Evolutionary conservation across 2,113 vertebrate genomes (phyloP), one percentile per base, ranked within the genome.

Genomic region (Rhagologus leucostigma): DNA sequence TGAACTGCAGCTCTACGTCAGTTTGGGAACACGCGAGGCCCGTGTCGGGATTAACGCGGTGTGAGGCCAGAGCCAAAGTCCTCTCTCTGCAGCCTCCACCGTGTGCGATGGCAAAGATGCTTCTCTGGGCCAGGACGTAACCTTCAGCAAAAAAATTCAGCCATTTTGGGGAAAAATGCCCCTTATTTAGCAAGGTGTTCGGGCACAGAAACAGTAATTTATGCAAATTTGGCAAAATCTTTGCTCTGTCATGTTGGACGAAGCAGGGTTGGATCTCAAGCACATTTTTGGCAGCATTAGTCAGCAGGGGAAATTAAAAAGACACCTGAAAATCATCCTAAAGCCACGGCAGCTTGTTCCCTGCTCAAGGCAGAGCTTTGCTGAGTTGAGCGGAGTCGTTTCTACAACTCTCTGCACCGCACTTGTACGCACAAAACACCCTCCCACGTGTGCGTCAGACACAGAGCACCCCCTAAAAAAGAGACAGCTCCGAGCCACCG

Each of bases 171-270:
- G 5, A 4, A 10, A 50, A 37, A 23, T 3, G 10, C 5, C 53
- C 20, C 50, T 37, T 20, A 50, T 69, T 26, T 7, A 76, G 67
- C 44, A 35, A 35, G 35, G 16, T 3, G 2, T 13, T 39, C 20
- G 7, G 41, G 57, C 4, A 21, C 1, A 69, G 30, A 88, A 88
- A 69, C 0, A 6, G 27, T 2, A 7, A 37, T 63, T 73, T 10
- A 14, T 13, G 16, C 24, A 23, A 23, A 71, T 10, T 1, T 7
- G 30, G 30, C 39, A n/a, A 68, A 68, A 68, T 4, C 44, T 68
- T 17, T 8, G 30, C 35, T 71, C 44, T 4, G 57, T 12, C 1
- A 35, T 7, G 30, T 55, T 1, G 4, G 60, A 24, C 0, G 0
- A 30, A 91, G 39, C 16, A 3, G 27, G 23, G 27, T 2, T 56